phyloP scores from a whole-genome alignment of 2,888 invertebrate genomes.

The Lithophane leautieri region DNA sequence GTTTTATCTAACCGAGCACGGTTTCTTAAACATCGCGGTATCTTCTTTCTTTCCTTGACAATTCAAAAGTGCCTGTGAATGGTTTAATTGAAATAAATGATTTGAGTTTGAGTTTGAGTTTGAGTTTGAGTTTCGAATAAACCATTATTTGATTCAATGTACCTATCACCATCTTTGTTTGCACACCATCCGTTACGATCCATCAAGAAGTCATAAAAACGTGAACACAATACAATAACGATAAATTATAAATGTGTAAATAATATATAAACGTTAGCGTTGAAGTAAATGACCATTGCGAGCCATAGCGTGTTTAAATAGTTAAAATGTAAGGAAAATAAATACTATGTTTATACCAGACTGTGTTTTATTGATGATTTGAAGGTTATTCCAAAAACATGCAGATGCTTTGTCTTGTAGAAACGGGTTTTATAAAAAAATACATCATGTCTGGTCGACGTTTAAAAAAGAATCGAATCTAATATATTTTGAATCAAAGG shows the following conservation, averaged over 20 bases:
- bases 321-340: conserved; percentile 65
- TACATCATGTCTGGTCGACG: not conserved
- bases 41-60: no score
- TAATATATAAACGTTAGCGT: conserved; percentile 50
- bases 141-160: conserved; percentile 3
- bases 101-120: no score
- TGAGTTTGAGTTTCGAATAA: no score
- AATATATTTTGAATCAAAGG: not conserved
- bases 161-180: not conserved
- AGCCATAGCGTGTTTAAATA: conserved; percentile 73
- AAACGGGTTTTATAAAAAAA: not conserved
- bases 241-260: conserved; percentile 56
- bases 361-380: conserved; percentile 42
- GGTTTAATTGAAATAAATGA: no score
- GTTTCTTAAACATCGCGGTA: not conserved
- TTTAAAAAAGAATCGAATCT: not conserved
- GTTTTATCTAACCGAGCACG: not conserved
- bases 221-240: conserved; percentile 44
- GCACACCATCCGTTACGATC: not conserved
- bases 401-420: not conserved
- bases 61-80: no score
- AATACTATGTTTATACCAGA: conserved; percentile 70
- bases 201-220: conserved; percentile 39
- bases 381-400: conserved; percentile 7
- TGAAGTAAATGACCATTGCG: conserved; percentile 61